These are phyloP conservation scores for Centropus unirufus DNA, from an alignment of 2,113 vertebrate genomes.

Conservation along the genomic window DNA sequence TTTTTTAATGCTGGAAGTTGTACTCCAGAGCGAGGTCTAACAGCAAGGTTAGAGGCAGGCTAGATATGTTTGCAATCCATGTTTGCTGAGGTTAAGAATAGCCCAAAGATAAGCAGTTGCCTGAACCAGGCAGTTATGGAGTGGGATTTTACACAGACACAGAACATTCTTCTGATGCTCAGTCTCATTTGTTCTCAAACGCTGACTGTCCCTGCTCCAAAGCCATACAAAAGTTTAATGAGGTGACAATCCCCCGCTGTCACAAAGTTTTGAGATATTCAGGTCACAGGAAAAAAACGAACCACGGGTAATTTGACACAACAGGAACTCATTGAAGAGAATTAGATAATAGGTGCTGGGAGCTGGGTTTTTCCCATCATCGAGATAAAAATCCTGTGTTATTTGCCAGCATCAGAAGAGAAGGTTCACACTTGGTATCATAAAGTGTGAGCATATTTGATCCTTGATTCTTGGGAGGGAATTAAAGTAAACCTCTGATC, in stretches of 20 bases:
- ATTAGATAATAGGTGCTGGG: neutral
- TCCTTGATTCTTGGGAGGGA: neutral
- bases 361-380: neutral
- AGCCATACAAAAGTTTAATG: constrained; percentile 56
- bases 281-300: neutral
- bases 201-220: constrained; percentile 32
- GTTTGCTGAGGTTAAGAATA: constrained; percentile 60
- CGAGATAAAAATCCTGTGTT: neutral
- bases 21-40: neutral
- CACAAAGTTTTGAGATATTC: constrained; percentile 59
- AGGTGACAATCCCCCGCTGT: constrained; percentile 45
- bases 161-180: constrained; percentile 63
- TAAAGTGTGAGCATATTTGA: neutral
- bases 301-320: constrained; percentile 18
- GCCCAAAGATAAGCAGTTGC: constrained; percentile 63
- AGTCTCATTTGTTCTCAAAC: constrained; percentile 60
- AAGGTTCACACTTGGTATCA: neutral
- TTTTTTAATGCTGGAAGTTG: neutral
- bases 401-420: neutral
- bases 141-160: constrained; percentile 29
- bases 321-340: constrained; percentile 11
- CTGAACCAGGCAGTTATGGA: constrained; percentile 61
- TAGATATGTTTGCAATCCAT: constrained; percentile 44
- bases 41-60: neutral
- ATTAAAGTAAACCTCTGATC: neutral